Evolutionary conservation across 2,113 vertebrate species (phyloP).

Genomic region (Hydrochoerus hydrochaeris): DNA sequence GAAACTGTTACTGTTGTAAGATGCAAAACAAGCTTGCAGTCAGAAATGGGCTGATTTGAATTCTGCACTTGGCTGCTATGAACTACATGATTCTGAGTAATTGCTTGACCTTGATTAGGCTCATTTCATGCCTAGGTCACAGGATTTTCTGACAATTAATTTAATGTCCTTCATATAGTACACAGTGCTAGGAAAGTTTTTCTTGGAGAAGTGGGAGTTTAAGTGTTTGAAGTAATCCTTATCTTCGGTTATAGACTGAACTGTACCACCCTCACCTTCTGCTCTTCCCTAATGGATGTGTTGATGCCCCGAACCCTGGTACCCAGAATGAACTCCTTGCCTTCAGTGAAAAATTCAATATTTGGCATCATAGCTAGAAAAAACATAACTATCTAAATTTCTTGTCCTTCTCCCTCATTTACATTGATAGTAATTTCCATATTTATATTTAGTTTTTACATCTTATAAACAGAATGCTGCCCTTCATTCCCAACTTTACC

Average conservation of each 20-base stretch:
- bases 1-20: neutral
- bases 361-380: neutral
- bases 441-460: neutral
- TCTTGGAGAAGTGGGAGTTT: neutral
- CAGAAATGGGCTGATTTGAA: neutral
- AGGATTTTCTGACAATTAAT: neutral
- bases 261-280: neutral
- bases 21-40: neutral
- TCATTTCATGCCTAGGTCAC: neutral
- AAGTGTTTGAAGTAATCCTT: neutral
- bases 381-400: neutral
- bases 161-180: neutral
- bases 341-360: neutral
- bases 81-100: neutral
- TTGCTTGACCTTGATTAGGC: neutral
- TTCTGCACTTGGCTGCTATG: neutral
- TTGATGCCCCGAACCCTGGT: neutral
- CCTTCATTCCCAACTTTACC: neutral
- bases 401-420: neutral
- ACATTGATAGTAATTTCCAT: neutral
- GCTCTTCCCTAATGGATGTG: too few relatives aligned
- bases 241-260: neutral
- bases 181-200: neutral
- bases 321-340: neutral
- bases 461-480: neutral